Conservation (phyloP, 2,888 invertebrate species). For the Pharmacophagus antenor region DNA sequence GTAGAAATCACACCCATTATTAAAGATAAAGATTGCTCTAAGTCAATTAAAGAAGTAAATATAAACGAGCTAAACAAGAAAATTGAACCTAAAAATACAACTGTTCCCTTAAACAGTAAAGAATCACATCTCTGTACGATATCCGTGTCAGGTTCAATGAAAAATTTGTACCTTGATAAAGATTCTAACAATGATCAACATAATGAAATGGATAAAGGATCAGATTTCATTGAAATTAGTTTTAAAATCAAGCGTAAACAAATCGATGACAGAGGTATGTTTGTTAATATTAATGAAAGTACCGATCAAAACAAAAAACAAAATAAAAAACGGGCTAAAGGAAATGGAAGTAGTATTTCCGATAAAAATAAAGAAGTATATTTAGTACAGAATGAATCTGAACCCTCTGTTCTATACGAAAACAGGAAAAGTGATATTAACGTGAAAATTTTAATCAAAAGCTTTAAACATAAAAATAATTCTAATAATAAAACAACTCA, state of each 20-base stretch:
- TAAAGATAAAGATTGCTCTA: not conserved
- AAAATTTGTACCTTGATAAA: constrained; percentile 37
- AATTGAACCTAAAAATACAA: not conserved
- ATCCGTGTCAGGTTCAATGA: constrained; percentile 41
- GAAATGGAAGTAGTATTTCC: constrained; percentile 30
- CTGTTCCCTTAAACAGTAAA: constrained; percentile 38
- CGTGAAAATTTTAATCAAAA: constrained; percentile 60
- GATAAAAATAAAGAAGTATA: constrained; percentile 45
- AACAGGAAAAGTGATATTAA: constrained; percentile 56
- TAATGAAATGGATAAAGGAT: constrained; percentile 46
- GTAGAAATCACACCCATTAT: constrained; percentile 1
- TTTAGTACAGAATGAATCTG: constrained; percentile 38
- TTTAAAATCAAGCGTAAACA: constrained; percentile 57
- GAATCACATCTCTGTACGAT: constrained; percentile 48
- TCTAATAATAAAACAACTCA: constrained; percentile 15
- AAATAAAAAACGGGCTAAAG: constrained; percentile 31
- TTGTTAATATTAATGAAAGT: constrained; percentile 47
- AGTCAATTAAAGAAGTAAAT: not conserved
- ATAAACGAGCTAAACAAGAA: not conserved
- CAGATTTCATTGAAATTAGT: constrained; percentile 61
- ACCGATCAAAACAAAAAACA: constrained; percentile 31
- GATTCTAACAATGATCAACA: constrained; percentile 35
- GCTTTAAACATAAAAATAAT: constrained; percentile 44
- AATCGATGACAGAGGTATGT: constrained; percentile 51
- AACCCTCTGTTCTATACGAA: constrained; percentile 35